phyloP scores from a whole-genome alignment of 2,888 invertebrate species.

The Leptogaster cylindrica region DNA sequence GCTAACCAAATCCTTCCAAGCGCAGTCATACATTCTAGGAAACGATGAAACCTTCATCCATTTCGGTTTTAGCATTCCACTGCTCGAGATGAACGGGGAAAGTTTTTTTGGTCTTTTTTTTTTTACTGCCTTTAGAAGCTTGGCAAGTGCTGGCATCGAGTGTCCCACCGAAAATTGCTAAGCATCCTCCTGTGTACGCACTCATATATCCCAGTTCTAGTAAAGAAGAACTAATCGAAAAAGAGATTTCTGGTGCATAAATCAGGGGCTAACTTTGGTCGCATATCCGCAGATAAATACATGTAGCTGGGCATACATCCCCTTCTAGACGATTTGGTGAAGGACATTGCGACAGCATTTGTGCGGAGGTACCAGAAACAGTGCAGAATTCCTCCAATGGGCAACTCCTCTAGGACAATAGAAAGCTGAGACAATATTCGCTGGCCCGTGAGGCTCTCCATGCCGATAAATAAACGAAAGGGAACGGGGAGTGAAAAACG shows the following conservation, averaged over 20 bases:
- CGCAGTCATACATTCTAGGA: conserved; percentile 13
- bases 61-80: conserved; percentile 32
- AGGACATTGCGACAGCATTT: conserved; percentile 8
- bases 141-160: neutral
- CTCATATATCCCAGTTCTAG: neutral
- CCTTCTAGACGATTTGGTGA: conserved; percentile 14
- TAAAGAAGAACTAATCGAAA: conserved; percentile 37
- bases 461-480: neutral
- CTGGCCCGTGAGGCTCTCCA: neutral
- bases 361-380: neutral
- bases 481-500: conserved; percentile 5
- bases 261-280: conserved; percentile 26
- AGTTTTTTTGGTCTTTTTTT: too few species aligned
- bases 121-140: conserved; percentile 5
- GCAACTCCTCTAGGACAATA: neutral
- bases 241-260: conserved; percentile 20
- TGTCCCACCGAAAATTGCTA: neutral
- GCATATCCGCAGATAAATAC: conserved; percentile 33
- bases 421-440: conserved; percentile 33
- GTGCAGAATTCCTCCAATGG: neutral
- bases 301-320: conserved; percentile 13
- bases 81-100: conserved; percentile 31
- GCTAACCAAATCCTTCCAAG: neutral
- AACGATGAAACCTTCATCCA: conserved; percentile 32
- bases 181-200: neutral